Base-by-base conservation (phyloP, 2,888 invertebrate species). In the Drosophila ustulata region DNA sequence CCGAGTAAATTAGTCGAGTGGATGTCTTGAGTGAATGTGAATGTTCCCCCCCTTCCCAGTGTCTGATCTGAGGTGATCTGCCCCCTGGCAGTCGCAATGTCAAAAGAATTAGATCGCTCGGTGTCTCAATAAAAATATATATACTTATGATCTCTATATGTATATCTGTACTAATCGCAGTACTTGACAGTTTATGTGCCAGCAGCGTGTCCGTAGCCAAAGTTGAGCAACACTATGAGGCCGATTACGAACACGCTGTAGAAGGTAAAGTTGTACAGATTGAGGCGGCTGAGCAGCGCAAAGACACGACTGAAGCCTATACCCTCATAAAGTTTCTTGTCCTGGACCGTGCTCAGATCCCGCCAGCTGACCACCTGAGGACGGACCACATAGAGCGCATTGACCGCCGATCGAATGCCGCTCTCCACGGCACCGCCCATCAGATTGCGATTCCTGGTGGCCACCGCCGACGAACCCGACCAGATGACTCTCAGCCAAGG, bases 371-470 rank as follows among this genome's bases (percentile, higher is more conserved):
- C 89, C 50, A 80, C 85, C 78, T 92, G 92, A 0, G 92, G 92
- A 4, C 92, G 80, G 3, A 91, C 69, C 8, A 90, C 61, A 1
- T 91, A 80, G 6, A 92, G 62, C 1, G 91, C 89, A 72, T 86
- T 84, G 9, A 91, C 74, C 0, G 92, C 92, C 4, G 92, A 90
- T 50, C 91, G 79, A 1, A 91, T 41, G 0, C 92, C 92, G 64
- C 92, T 92, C 66, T 92, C 91, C 0, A 92, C 91, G 0, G 92
- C 92, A 0, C 92, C 92, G 4, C 89, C 89, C 52, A 92, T 73
- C n/a, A 83, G 78, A n/a, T 90, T 92, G 18, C 92, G 91, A 76
- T 90, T 90, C 30, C 62, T 77, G 37, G 89, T 90, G 13, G 88
- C 91, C 1, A 78, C 78, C 3, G 89, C 76, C 4, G 91, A 79